Evolutionary conservation across 2,888 invertebrate genomes (phyloP), one percentile per base, ranked within the genome.

Genomic region (Achlya flavicornis): DNA sequence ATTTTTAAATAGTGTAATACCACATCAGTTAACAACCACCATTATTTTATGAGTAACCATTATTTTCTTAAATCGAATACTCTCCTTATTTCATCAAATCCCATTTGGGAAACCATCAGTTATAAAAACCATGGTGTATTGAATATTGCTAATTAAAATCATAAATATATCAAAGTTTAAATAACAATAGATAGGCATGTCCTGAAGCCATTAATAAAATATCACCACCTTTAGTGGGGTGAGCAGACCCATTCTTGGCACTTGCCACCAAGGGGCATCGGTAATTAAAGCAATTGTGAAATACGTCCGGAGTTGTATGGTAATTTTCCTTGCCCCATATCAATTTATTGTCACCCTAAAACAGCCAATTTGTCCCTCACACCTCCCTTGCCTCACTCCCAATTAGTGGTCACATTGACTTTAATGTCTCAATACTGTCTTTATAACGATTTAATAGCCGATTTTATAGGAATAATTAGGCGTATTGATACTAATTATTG

Each of bases 261-360:
- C 81, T 84, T 83, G 84, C 80, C 81, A 78, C 83, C 79, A 68
- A 75, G 78, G 83, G 80, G 80, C 80, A 79, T 79, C 75, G 79
- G 87, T 85, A 90, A 90, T 92, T 91, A 89, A 89, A 89, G 83
- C 90, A 86, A 90, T 91, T 89, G 87, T 87, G 84, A 89, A 90
- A 87, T 89, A 88, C 86, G 88, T 84, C 81, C 84, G 74, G 79
- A 81, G 83, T 78, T 80, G 86, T 88, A 91, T 90, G 92, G 88
- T 91, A 91, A 91, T 92, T 87, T 81, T 82, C 84, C 84, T 82
- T 76, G 83, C 83, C 83, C 89, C 85, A 88, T 90, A 89, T 91
- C 88, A 91, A 92, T 92, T 92, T 92, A 92, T 91, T 89, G 91
- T 91, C 90, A 81, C 89, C 88, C 88, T 89, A 88, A 87, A 91